Base-by-base conservation (phyloP, 1,140 invertebrate species). In the Lordiphosa stackelbergi region DNA sequence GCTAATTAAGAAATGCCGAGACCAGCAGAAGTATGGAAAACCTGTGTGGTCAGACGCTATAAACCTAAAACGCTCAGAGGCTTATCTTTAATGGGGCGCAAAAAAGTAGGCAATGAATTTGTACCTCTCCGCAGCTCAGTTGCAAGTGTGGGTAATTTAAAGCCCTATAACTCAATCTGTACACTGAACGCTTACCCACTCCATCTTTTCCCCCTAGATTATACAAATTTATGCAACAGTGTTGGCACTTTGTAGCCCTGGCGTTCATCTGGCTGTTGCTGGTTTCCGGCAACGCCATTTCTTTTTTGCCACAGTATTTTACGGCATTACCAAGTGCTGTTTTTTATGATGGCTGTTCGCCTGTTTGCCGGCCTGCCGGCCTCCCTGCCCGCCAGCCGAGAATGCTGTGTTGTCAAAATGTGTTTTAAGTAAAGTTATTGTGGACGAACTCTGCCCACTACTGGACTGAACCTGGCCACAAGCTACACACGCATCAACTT, bases 151-250 rank as follows among this genome's bases (percentile, higher is more conserved):
- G 57, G 63, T 58, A 79, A 48, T 73, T 79, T 73, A 73, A 74
- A 54, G 70, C 53, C 43, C 48, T 66, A 79, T 81, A 81, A 81
- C 75, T 81, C 75, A 81, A 79, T 79, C 61, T 61, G 64, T 19
- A 9, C 37, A 12, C 22, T 45, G 9, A 41, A 12, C 37, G 37
- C 53, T 52, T 19, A n/a, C 45, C 37, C 38, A 16, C 19, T 54
- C 49, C 54, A 40, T 52, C 63, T 42, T 54, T 42, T 52, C 55
- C 49, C 6, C 1, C 24, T 28, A 68, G 71, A 81, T 79, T 79
- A 81, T 79, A 81, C 75, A 79, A 79, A 79, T 79, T 79, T 79
- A 79, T 79, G 75, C 75, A 79, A 62, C 66, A 79, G 53, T 61
- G 71, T 68, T 81, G 75, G 66, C 71, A 75, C 66, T 81, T 71